Evolutionary conservation across 1,140 invertebrate species (phyloP), one percentile per base, ranked within the genome.

Genomic region (Magallana gigas): DNA sequence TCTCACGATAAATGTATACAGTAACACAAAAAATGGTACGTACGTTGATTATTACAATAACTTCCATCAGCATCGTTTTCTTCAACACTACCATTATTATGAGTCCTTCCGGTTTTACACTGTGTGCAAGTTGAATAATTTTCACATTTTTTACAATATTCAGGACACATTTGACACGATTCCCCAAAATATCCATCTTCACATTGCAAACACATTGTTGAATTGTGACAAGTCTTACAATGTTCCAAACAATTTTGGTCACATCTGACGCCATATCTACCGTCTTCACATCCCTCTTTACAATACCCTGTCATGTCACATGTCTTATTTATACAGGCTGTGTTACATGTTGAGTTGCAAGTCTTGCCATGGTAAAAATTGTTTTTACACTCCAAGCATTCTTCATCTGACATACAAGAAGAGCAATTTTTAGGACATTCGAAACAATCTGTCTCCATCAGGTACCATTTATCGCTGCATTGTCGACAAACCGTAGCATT

Each of bases 351-450:
- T 8, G 0, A 29, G 2, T 76, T 23, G 29, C 68, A 76, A 11
- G 8, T 48, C 29, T 8, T 12, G 1, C 68, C 23, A 29, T 48
- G 14, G 68, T 1, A 29, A 9, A 36, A 1, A 12, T 76, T 11
- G 14, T 76, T 76, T 36, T 36, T 76, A 36, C 68, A 76, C 23
- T 29, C 1, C 14, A 12, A 12, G 68, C 68, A 76, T 8, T 29
- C 9, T 29, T 0, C 36, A 29, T 48, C 8, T 29, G 68, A 76
- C 36, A 36, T 0, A 48, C 68, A 76, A 0, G 29, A 76, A 0
- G 29, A 76, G 36, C 68, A 76, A 29, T 76, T 76, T 76, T 76
- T 29, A 5, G 68, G 68, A 76, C 68, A 76, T 12, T 76, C 1
- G 1, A 36, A 9, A 29, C 68, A 76, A 5, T 36, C 0, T 8